Base-by-base conservation (phyloP, 1,140 invertebrate genomes). In the Drosophila takahashii region DNA sequence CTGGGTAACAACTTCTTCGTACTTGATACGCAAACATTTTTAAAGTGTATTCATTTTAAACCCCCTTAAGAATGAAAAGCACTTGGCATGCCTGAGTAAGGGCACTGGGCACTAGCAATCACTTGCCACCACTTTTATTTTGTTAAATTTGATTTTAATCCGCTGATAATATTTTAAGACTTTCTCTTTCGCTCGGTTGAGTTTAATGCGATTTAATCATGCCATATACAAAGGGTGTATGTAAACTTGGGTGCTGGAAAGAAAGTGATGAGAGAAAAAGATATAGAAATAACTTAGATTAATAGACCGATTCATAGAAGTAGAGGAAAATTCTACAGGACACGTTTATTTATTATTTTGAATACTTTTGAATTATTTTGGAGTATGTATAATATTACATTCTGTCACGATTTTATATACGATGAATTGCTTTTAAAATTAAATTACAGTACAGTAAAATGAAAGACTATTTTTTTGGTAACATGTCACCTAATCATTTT, bases 91-190 rank as follows among this genome's bases (percentile, higher is more conserved):
- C 34, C n/a, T 53, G 34, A 26, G 13, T 6, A 18, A 52, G 50
- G 29, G 29, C 27, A 36, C 16, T 16, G 47, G 16, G 16, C 50
- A 52, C 50, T 37, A 52, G 36, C 52, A 39, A 54, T 10, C 56
- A 64, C 56, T 61, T 64, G 56, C 61, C 56, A 64, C 61, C 61
- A 60, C 61, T 45, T 64, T 61, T 36, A 45, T 60, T 59, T 60
- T 71, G 15, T 48, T 56, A 81, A 83, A 83, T 78, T 75, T 83
- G 80, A 83, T 83, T 78, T 51, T 75, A 78, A 83, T 83, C 79
- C 75, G 56, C 51, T 78, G 79, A 83, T 81, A 81, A 81, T 79
- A 79, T 71, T 83, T 80, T 61, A 54, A 60, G 57, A 52, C 73
- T 77, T 76, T 80, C 61, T 83, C 74, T 71, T 78, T 78, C 79